phyloP scores from a whole-genome alignment of 2,888 invertebrate species.

The Omphaloscelis lunosa region DNA sequence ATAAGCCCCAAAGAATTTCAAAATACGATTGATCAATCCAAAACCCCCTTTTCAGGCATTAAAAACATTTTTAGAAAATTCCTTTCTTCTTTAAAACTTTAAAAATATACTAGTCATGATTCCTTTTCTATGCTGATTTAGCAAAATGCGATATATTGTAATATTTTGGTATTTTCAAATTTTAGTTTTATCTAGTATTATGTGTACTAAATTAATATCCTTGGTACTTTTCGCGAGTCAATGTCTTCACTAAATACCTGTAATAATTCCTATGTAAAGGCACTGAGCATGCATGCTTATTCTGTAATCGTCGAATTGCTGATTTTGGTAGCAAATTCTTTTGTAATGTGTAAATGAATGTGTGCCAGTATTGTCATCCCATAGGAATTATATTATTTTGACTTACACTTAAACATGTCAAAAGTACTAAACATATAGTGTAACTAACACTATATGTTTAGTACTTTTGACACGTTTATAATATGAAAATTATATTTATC shows the following conservation, averaged over 20 bases:
- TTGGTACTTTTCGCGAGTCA: constrained; percentile 47
- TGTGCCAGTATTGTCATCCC: constrained; percentile 4
- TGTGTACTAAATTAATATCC: constrained; percentile 56
- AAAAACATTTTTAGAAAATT: neutral
- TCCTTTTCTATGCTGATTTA: constrained; percentile 33
- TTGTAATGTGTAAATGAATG: neutral
- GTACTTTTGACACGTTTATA: too few relatives aligned
- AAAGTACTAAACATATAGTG: constrained; percentile 20
- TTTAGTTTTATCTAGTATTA: constrained; percentile 45
- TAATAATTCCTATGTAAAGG: neutral
- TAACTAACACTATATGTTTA: too few relatives aligned
- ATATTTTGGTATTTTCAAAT: constrained; percentile 38
- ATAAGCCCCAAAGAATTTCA: constrained; percentile 5
- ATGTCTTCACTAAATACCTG: constrained; percentile 13
- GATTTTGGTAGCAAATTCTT: neutral
- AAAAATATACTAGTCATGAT: constrained; percentile 23
- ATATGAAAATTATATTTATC: constrained; percentile 37
- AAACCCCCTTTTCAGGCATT: neutral
- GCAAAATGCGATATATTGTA: constrained; percentile 23
- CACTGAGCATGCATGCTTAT: constrained; percentile 5
- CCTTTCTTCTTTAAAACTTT: too few relatives aligned
- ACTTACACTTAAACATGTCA: neutral
- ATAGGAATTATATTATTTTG: constrained; percentile 3
- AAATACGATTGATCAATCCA: constrained; percentile 29
- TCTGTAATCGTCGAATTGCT: neutral